phyloP scores from a whole-genome alignment of 1,140 invertebrate species.

The Nymphalis io region DNA sequence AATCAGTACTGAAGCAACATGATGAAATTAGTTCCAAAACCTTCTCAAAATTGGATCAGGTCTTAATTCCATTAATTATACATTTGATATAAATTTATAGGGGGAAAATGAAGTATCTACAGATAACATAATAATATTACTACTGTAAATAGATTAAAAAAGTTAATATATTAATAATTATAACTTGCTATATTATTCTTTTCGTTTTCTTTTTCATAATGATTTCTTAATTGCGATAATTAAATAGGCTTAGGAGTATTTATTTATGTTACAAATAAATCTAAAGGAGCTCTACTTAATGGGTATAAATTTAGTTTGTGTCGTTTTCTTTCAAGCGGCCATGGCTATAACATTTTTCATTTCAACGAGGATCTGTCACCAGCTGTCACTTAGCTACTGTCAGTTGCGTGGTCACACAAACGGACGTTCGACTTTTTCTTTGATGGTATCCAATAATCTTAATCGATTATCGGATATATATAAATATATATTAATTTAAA shows the following conservation, averaged over 20 bases:
- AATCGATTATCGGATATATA: constrained; percentile 1
- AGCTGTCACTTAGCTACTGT: constrained; percentile 4
- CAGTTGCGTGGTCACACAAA: constrained; percentile 2
- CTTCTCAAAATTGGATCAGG: no score
- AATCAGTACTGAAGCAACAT: no score
- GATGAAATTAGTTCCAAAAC: no score
- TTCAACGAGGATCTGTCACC: constrained; percentile 10
- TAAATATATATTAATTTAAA: neutral
- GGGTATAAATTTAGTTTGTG: constrained; percentile 4
- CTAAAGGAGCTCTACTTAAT: neutral
- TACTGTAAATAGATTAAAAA: no score
- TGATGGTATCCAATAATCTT: neutral
- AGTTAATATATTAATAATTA: no score
- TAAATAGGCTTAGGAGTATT: neutral
- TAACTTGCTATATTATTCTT: no score
- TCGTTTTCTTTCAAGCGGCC: constrained; percentile 4
- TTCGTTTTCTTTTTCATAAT: no score
- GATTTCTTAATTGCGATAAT: neutral
- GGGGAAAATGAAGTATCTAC: no score
- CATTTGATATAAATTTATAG: no score
- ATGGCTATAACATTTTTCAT: constrained; percentile 11
- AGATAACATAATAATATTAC: no score
- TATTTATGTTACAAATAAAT: neutral
- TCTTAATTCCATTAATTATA: no score
- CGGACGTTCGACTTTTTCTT: constrained; percentile 3